Percentiles rank a stretch among this genome's conserved stretches.
Evolutionary conservation across 2,888 invertebrate genomes (phyloP).

Genomic region (Tipula vernalis): DNA sequence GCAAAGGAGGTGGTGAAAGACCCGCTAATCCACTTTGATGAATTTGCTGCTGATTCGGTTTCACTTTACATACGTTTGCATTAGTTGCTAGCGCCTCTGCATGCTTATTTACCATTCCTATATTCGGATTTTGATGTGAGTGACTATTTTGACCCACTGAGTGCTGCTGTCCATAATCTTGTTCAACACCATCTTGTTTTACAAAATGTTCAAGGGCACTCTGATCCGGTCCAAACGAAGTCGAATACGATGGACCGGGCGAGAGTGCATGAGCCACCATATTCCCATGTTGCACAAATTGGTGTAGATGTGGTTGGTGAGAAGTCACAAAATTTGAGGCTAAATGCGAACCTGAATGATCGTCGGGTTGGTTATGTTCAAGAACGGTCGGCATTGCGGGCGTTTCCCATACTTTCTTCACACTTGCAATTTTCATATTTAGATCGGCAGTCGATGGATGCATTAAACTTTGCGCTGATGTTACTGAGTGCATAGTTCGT

Average conservation of each 20-base stretch:
- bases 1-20: slow-evolving; percentile 51
- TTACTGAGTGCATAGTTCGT: slow-evolving; percentile 33
- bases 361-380: slow-evolving; percentile 36
- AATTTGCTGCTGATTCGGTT: slow-evolving; percentile 66
- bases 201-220: slow-evolving; percentile 35
- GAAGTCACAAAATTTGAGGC: slow-evolving; percentile 22
- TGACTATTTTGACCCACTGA: slow-evolving; percentile 22
- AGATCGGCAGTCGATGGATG: slow-evolving; percentile 78
- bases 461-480: slow-evolving; percentile 56
- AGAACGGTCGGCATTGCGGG: slow-evolving; percentile 54
- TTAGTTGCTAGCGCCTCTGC: slow-evolving; percentile 41
- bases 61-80: slow-evolving; percentile 70
- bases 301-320: slow-evolving; percentile 24
- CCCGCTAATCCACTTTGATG: slow-evolving; percentile 35
- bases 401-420: slow-evolving; percentile 71
- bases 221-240: slow-evolving; percentile 35
- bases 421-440: slow-evolving; percentile 87
- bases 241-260: slow-evolving; percentile 30
- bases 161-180: slow-evolving; percentile 41
- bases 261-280: slow-evolving; percentile 34
- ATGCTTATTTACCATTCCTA: slow-evolving; percentile 33
- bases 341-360: slow-evolving; percentile 18
- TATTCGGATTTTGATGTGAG: slow-evolving; percentile 35
- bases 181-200: slow-evolving; percentile 21
- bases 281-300: slow-evolving; percentile 20